Percentiles rank a stretch among this genome's conserved stretches.
Conservation (phyloP, 2,113 vertebrate genomes). For the Tragelaphus scriptus region DNA sequence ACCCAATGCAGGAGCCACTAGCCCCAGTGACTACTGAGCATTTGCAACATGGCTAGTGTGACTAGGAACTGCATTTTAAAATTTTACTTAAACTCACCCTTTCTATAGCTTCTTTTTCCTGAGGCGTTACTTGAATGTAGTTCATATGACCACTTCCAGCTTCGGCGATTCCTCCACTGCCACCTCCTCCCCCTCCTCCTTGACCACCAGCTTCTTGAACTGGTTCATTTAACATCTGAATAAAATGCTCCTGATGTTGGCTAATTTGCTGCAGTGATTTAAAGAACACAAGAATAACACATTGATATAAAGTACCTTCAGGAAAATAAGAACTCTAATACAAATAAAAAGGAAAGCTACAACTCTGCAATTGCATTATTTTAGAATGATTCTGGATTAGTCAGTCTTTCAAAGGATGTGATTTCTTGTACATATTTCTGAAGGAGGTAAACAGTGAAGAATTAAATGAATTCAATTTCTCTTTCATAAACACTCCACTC, state of each 20-base stretch:
- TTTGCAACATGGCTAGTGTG: background rate
- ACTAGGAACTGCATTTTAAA: background rate
- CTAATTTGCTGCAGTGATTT: constrained; percentile 90
- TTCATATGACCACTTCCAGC: constrained; percentile 89
- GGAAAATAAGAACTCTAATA: constrained; percentile 14
- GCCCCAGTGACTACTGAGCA: background rate
- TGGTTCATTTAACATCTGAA: constrained; percentile 97
- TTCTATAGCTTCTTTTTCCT: constrained; percentile 99
- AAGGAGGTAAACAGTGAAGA: background rate
- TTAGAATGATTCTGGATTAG: background rate
- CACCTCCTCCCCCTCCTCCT: constrained; percentile 73
- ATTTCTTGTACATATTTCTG: background rate
- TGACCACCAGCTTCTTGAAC: constrained; percentile 85
- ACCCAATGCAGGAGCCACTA: background rate
- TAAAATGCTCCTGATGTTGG: constrained; percentile 96
- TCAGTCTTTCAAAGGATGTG: background rate
- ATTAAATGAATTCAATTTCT: constrained; percentile 8
- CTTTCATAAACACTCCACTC: background rate
- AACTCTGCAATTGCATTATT: background rate
- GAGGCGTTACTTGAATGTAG: constrained; percentile 98
- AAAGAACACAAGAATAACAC: constrained; percentile 49
- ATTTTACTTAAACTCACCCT: constrained; percentile 82
- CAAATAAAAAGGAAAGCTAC: background rate
- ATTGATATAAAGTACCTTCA: constrained; percentile 38
- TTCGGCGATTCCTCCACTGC: constrained; percentile 79